These are phyloP conservation scores for Mustelus asterias DNA, from an alignment of 2,113 vertebrate genomes.

Conservation along the genomic window DNA sequence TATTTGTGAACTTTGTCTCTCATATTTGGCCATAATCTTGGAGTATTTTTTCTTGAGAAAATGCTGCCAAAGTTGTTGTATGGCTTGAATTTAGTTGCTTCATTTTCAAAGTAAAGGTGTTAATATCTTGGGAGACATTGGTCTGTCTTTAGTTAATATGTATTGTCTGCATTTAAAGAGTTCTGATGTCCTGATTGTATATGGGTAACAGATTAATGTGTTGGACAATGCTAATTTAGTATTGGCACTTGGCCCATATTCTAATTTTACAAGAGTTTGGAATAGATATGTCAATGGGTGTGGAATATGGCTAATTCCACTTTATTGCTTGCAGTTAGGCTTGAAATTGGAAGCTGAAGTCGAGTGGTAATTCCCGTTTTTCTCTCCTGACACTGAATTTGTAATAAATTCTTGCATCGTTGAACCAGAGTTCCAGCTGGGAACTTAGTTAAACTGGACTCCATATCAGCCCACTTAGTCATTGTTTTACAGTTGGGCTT, in stretches of 20 bases:
- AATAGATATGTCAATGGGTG: background rate
- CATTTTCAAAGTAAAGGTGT: background rate
- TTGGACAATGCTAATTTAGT: background rate
- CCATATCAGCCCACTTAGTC: background rate
- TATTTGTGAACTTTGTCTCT: background rate
- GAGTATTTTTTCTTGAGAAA: background rate
- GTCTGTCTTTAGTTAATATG: background rate
- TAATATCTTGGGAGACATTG: background rate
- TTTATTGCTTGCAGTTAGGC: background rate
- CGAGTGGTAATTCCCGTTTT: background rate
- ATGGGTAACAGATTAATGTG: background rate
- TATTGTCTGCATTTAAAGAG: background rate
- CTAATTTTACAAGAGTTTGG: background rate
- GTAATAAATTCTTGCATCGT: background rate
- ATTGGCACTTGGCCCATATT: background rate
- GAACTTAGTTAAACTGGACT: background rate
- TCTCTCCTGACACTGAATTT: no score
- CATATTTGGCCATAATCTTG: background rate
- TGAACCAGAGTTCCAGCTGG: background rate
- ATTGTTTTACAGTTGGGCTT: background rate
- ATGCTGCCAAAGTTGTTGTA: background rate
- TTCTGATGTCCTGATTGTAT: background rate
- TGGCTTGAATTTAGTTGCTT: background rate
- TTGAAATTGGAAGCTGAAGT: background rate
- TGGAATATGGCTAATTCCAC: background rate